phyloP scores from a whole-genome alignment of 53 echinoderm and acorn worm species.

The Paracentrotus lividus region DNA sequence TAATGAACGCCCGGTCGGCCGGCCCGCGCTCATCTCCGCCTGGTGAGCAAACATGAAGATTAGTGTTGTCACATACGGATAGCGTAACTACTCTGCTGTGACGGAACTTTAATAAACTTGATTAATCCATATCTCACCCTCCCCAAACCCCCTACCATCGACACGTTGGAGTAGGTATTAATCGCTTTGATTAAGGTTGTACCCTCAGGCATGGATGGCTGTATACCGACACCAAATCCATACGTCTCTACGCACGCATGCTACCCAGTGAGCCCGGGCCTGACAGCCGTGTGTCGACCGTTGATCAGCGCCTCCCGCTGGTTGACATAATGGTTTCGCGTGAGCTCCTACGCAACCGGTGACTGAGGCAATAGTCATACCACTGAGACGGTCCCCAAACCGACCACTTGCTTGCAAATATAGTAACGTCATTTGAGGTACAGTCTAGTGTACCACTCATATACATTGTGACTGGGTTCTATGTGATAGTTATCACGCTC shows the following conservation, averaged over 20 bases:
- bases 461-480: too few species aligned
- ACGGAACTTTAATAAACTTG: conserved; percentile 71
- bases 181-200: conserved; percentile 57
- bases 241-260: conserved; percentile 15
- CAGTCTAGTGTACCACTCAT: too few species aligned
- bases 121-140: conserved; percentile 30
- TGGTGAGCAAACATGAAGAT: conserved; percentile 37
- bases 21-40: neutral
- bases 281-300: neutral
- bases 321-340: conserved; percentile 6
- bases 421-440: too few species aligned
- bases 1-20: neutral
- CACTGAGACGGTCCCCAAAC: too few species aligned
- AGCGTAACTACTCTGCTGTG: conserved; percentile 56
- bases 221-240: neutral
- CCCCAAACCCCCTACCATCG: neutral
- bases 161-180: conserved; percentile 38
- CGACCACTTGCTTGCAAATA: too few species aligned
- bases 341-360: neutral
- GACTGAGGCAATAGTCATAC: neutral
- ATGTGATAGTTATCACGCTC: neutral
- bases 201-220: conserved; percentile 18
- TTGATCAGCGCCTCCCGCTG: neutral
- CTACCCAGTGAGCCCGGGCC: neutral
- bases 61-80: conserved; percentile 19